These are phyloP conservation scores for Lucifuga dentata DNA, from an alignment of 2,113 vertebrate genomes.

Conservation along the genomic window DNA sequence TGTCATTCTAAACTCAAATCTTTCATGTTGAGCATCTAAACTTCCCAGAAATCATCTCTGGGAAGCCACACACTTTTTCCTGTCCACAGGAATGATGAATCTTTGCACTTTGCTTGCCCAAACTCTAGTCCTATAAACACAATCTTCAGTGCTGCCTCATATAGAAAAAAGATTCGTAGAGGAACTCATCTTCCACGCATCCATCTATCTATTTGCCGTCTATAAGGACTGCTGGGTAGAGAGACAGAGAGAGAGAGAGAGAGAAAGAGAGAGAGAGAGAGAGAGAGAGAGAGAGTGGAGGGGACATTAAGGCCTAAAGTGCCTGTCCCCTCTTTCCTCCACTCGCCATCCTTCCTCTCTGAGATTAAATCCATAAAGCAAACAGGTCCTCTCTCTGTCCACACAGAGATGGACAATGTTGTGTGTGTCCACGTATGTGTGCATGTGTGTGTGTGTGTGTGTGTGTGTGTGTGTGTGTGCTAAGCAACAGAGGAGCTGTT, in stretches of 20 bases:
- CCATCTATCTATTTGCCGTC: constrained; percentile 33
- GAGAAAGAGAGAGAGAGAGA: too few species aligned
- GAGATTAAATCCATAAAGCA: constrained; percentile 82
- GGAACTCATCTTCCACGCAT: constrained; percentile 38
- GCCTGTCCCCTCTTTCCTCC: constrained; percentile 33
- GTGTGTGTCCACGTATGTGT: constrained; percentile 33
- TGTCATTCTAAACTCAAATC: constrained; percentile 22
- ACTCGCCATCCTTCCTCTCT: constrained; percentile 30
- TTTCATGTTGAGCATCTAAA: neutral
- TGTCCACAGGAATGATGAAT: constrained; percentile 18
- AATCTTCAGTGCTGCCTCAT: constrained; percentile 22
- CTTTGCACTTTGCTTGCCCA: constrained; percentile 16
- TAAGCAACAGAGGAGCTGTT: constrained; percentile 76
- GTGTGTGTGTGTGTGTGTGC: constrained; percentile 23
- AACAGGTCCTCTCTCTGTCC: constrained; percentile 47
- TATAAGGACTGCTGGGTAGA: constrained; percentile 18
- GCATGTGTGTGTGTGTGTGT: constrained; percentile 10
- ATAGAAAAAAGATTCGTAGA: constrained; percentile 7
- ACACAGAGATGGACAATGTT: constrained; percentile 51
- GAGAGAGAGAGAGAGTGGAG: neutral
- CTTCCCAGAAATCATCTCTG: constrained; percentile 5
- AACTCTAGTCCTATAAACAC: constrained; percentile 24
- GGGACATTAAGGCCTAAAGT: constrained; percentile 47
- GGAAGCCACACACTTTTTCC: constrained; percentile 9
- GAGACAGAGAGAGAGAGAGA: neutral